These are phyloP conservation scores for Ciconia stormi DNA, from an alignment of 2,113 vertebrate genomes.

Conservation along the genomic window DNA sequence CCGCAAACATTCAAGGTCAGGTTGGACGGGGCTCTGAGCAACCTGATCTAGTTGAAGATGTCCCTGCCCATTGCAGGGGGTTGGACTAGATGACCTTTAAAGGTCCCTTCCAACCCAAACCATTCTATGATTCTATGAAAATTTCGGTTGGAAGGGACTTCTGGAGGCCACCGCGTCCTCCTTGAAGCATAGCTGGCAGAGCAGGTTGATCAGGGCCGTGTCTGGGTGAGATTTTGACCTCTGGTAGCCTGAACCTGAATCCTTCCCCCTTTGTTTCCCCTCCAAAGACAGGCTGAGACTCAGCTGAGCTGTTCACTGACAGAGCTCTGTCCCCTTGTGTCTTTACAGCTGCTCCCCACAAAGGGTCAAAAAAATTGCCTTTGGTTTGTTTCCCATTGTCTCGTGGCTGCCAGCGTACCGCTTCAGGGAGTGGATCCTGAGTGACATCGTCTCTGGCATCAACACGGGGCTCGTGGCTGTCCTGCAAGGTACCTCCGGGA, in stretches of 20 bases:
- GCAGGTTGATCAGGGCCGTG: not conserved
- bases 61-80: not conserved
- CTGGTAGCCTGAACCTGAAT: not conserved
- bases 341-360: conserved; percentile 82
- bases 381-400: conserved; percentile 83
- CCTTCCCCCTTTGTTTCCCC: not conserved
- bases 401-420: conserved; percentile 87
- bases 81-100: not conserved
- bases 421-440: conserved; percentile 88
- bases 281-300: not conserved
- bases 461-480: conserved; percentile 95
- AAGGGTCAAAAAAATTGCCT: conserved; percentile 77
- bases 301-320: not conserved
- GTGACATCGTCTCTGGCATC: conserved; percentile 89
- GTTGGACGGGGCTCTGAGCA: not conserved
- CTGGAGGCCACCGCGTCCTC: not conserved
- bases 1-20: not conserved
- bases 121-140: not conserved
- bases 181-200: not conserved
- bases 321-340: conserved; percentile 9
- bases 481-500: conserved; percentile 84
- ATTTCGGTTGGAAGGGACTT: not conserved
- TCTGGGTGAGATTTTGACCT: not conserved
- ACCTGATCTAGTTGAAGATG: not conserved
- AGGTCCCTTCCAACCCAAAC: not conserved